Conservation (phyloP, 2,113 vertebrate species). For the Eretmochelys imbricata region DNA sequence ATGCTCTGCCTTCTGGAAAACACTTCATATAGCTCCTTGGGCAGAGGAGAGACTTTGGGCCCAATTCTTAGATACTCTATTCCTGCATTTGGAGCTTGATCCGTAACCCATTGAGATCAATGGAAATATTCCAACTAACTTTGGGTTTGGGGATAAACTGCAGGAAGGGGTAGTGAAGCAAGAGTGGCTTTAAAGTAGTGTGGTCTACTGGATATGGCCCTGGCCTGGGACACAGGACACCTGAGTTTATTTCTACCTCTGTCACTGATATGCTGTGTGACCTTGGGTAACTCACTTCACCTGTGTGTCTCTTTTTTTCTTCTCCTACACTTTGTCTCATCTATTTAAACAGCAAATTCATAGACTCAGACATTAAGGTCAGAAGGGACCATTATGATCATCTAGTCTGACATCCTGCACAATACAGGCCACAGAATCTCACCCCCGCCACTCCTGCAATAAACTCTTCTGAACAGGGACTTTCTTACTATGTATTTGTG, state of each 20-base stretch:
- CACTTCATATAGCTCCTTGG: rapidly evolving
- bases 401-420: no score
- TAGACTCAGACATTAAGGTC: no score
- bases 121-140: neutral
- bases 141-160: neutral
- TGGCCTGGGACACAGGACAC: rapidly evolving
- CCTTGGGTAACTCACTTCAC: neutral
- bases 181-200: neutral
- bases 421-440: no score
- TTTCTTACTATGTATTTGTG: neutral
- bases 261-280: neutral
- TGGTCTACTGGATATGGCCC: rapidly evolving
- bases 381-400: no score
- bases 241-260: neutral
- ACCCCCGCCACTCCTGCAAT: no score
- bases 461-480: neutral
- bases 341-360: neutral
- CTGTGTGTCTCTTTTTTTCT: neutral
- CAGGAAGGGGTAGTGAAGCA: neutral
- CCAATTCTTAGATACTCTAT: rapidly evolving
- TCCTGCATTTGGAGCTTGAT: neutral
- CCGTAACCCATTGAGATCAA: neutral
- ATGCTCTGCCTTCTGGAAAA: neutral
- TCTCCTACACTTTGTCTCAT: neutral
- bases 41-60: neutral